A percentile compares a stretch with the other conserved stretches of the same genome.
Evolutionary conservation across 1,140 invertebrate species (phyloP).

Genomic region (Lucilia cuprina): DNA sequence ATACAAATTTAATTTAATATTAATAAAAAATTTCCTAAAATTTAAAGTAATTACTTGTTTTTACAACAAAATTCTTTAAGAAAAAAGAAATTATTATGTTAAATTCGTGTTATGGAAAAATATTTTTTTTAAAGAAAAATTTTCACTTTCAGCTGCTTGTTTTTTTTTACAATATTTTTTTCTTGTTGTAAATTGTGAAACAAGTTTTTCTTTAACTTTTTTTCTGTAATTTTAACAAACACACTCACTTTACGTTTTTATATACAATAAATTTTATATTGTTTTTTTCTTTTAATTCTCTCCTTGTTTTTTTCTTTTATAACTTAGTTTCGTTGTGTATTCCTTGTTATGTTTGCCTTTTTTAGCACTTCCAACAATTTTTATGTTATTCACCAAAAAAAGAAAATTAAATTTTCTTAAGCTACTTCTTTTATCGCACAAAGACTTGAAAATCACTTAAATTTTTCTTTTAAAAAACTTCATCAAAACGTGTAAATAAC

Average conservation of each 20-base stretch:
- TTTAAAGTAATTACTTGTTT: neutral
- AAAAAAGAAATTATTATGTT: neutral
- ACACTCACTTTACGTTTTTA: neutral
- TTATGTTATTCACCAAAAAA: neutral
- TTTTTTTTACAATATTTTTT: neutral
- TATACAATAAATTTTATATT: neutral
- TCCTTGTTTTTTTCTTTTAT: neutral
- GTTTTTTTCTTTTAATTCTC: neutral
- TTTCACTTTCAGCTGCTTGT: conserved; percentile 11
- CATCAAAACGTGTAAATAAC: neutral
- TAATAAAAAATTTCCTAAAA: neutral
- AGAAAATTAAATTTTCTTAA: neutral
- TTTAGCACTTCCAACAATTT: neutral
- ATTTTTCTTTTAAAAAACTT: neutral
- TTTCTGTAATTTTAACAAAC: neutral
- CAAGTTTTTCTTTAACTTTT: conserved; percentile 10
- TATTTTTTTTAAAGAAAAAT: conserved; percentile 13
- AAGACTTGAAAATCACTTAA: neutral
- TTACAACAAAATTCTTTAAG: neutral
- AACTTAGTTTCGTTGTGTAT: neutral
- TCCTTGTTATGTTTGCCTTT: neutral
- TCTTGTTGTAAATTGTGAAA: conserved; percentile 4
- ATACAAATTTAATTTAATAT: neutral
- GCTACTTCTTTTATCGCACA: neutral
- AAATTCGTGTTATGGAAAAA: neutral